Evolutionary conservation across 2,113 vertebrate genomes (phyloP).

Genomic region (Clarias batrachus): DNA sequence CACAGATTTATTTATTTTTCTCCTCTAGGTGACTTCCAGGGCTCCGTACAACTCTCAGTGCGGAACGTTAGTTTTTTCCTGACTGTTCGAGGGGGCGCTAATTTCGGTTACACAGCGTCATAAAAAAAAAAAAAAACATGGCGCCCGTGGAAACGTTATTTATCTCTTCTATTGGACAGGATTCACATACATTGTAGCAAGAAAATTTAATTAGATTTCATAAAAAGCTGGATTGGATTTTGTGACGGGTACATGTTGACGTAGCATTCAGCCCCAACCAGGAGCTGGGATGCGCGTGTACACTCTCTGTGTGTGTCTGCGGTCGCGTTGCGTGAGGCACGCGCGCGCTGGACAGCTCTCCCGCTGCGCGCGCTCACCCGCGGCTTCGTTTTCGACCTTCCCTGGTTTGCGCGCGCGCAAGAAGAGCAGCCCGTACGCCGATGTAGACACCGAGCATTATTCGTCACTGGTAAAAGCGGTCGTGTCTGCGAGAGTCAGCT

Average conservation of each 20-base stretch:
- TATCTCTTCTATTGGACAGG: not conserved
- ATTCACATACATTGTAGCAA: not conserved
- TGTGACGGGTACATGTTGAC: not conserved
- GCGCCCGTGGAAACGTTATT: no score
- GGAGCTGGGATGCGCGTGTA: slow-evolving; percentile 66
- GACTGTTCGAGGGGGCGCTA: not conserved
- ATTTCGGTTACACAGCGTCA: not conserved
- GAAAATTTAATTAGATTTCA: not conserved
- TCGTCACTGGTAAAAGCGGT: slow-evolving; percentile 80
- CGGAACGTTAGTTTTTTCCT: not conserved
- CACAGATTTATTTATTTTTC: no score
- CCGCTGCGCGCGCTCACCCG: slow-evolving; percentile 40
- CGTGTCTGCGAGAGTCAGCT: slow-evolving; percentile 70
- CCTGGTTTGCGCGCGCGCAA: slow-evolving; percentile 63
- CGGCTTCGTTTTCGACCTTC: slow-evolving; percentile 67
- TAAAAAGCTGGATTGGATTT: not conserved
- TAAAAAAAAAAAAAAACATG: no score
- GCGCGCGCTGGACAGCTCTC: slow-evolving; percentile 53
- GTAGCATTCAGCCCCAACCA: not conserved
- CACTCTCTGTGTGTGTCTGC: slow-evolving; percentile 55
- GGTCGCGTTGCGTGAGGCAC: slow-evolving; percentile 52
- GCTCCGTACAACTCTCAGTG: no score
- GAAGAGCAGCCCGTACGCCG: slow-evolving; percentile 78
- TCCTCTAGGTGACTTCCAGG: no score
- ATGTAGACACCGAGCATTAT: slow-evolving; percentile 81